Evolutionary conservation across 2,888 invertebrate genomes (phyloP).

Genomic region (Endotricha flammealis): DNA sequence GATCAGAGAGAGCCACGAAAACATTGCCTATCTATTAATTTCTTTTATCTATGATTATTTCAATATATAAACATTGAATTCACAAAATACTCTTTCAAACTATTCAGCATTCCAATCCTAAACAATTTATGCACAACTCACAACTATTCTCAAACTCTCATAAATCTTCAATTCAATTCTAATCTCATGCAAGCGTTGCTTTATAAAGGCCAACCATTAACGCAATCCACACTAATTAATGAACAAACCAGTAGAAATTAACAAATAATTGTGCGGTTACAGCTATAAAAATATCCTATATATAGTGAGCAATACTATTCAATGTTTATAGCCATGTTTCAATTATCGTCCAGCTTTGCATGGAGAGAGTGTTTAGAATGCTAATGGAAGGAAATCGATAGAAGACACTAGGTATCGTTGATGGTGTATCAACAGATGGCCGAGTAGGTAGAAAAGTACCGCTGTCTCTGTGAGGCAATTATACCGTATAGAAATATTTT

Average conservation of each 20-base stretch:
- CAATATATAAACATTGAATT: too few relatives aligned
- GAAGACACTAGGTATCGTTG: slow-evolving; percentile 36
- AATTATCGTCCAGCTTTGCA: slow-evolving; percentile 47
- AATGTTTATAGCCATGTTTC: slow-evolving; percentile 47
- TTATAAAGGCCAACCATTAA: neutral
- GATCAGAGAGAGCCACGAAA: too few relatives aligned
- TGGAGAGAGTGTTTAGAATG: slow-evolving; percentile 54
- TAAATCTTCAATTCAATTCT: neutral
- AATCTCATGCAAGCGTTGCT: neutral
- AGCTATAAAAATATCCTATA: slow-evolving; percentile 43
- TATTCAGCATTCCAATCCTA: too few relatives aligned
- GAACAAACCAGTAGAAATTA: slow-evolving; percentile 31
- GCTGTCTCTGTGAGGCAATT: slow-evolving; percentile 32
- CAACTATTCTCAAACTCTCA: too few relatives aligned
- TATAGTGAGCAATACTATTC: slow-evolving; percentile 37
- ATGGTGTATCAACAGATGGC: slow-evolving; percentile 27
- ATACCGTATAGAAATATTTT: too few relatives aligned
- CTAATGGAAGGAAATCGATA: slow-evolving; percentile 59
- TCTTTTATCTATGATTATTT: too few relatives aligned
- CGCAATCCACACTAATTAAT: slow-evolving; percentile 19
- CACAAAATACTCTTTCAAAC: too few relatives aligned
- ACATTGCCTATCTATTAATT: too few relatives aligned
- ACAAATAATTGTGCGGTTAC: slow-evolving; percentile 32
- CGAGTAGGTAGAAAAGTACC: slow-evolving; percentile 19
- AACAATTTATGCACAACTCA: too few relatives aligned